Evolutionary conservation across 2,113 vertebrate species (phyloP).

Genomic region (Microcebus ravelobensis): DNA sequence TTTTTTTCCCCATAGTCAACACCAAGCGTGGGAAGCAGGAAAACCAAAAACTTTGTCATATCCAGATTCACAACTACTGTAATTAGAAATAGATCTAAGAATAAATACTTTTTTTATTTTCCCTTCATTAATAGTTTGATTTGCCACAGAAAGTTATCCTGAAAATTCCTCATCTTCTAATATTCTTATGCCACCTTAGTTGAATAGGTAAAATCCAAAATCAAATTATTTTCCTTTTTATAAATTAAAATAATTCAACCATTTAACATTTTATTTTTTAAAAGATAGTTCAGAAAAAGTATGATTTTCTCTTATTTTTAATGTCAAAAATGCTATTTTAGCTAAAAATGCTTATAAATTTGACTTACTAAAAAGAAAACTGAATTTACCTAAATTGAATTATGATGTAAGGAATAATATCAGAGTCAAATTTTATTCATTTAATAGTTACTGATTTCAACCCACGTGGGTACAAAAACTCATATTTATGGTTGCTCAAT

Average conservation of each 20-base stretch:
- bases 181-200: background rate
- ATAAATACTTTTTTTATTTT: background rate
- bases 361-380: conserved; percentile 26
- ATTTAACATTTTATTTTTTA: conserved; percentile 7
- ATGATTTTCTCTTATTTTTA: background rate
- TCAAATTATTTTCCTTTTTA: background rate
- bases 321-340: background rate
- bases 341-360: conserved; percentile 14
- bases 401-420: background rate
- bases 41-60: background rate
- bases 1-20: background rate
- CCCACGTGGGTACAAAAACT: background rate
- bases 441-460: conserved; percentile 9
- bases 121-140: background rate
- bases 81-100: conserved; percentile 2
- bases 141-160: background rate
- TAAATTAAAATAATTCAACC: background rate
- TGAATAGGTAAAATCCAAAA: background rate
- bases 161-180: background rate
- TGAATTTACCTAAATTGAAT: background rate
- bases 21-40: background rate
- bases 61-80: background rate
- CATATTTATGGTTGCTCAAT: background rate
- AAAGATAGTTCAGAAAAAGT: background rate
- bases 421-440: background rate